Evolutionary conservation across 2,888 invertebrate genomes (phyloP), one percentile per base, ranked within the genome.

Genomic region (Xylocampa areola): DNA sequence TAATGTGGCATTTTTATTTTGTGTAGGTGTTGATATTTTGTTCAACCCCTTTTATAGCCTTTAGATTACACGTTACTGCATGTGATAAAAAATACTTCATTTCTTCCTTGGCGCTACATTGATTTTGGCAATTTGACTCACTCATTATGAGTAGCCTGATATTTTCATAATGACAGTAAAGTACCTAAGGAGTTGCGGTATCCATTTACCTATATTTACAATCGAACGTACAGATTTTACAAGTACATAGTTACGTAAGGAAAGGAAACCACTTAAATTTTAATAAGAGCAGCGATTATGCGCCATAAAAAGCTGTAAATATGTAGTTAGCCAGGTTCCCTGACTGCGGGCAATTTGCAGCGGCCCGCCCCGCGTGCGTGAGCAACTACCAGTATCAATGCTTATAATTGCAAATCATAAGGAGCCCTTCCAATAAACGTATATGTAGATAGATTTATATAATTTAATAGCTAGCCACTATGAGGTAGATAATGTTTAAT

Each of bases 201-300:
- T 7, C 17, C 25, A 51, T 49, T 61, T 49, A 49, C 40, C 11
- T 45, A 23, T 27, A 35, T 53, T 79, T 78, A 78, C 72, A 72
- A 78, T 80, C 76, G 76, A 79, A 79, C 68, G 68, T 58, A 64
- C 77, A 80, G 80, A 82, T 79, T 79, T 77, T 83, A 85, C 78
- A 74, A 57, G 60, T 70, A 71, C 67, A 82, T 73, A 76, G 86
- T 82, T 80, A 80, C 81, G 78, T 81, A 73, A 85, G 88, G 85
- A 87, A 91, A 89, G 88, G 89, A 84, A 88, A 86, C 88, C 87
- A 91, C 87, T 92, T 91, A 90, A 86, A 89, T 86, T 92, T 91
- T 94, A 93, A 92, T 93, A 92, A 90, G 92, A 90, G 84, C 88
- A 81, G 88, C 91, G 88, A 94, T 94, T 94, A 93, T 88, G 88